These are phyloP conservation scores for Lepus americanus DNA, from an alignment of 2,113 vertebrate species.

Conservation along the genomic window DNA sequence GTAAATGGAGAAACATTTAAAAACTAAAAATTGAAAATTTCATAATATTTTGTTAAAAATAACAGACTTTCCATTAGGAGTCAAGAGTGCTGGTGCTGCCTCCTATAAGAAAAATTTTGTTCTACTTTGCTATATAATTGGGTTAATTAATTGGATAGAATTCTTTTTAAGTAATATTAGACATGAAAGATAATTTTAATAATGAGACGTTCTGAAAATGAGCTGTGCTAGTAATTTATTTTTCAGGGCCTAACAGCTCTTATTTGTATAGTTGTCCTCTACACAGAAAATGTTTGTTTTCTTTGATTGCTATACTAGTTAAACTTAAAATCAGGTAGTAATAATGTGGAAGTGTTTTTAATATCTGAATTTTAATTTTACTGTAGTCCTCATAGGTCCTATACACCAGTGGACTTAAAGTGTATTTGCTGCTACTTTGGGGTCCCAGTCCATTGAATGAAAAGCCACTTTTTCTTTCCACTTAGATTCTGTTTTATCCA, in stretches of 20 bases:
- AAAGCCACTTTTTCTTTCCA: slow-evolving; percentile 3
- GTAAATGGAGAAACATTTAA: slow-evolving; percentile 59
- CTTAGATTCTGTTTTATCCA: slow-evolving; percentile 17
- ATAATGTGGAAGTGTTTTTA: background rate
- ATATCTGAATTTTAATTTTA: slow-evolving; percentile 14
- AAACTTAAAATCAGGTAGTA: slow-evolving; percentile 18
- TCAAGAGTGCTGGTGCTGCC: slow-evolving; percentile 21
- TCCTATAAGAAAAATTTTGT: slow-evolving; percentile 50
- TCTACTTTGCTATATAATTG: background rate
- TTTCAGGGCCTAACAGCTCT: background rate
- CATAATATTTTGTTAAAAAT: slow-evolving; percentile 48
- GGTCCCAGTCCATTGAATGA: background rate
- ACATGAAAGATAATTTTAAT: slow-evolving; percentile 13
- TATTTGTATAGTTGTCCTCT: slow-evolving; percentile 52
- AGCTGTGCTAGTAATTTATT: background rate
- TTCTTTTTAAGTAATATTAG: slow-evolving; percentile 42
- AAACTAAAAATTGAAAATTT: slow-evolving; percentile 41
- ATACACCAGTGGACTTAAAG: slow-evolving; percentile 5
- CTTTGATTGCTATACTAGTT: slow-evolving; percentile 29
- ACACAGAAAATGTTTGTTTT: slow-evolving; percentile 29
- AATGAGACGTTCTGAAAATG: slow-evolving; percentile 28
- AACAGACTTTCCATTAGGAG: slow-evolving; percentile 37
- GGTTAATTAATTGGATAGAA: background rate
- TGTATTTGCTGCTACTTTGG: background rate
- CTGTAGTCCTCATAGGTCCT: background rate